Evolutionary conservation across 2,888 invertebrate species (phyloP).

Genomic region (Xestia ashworthii): DNA sequence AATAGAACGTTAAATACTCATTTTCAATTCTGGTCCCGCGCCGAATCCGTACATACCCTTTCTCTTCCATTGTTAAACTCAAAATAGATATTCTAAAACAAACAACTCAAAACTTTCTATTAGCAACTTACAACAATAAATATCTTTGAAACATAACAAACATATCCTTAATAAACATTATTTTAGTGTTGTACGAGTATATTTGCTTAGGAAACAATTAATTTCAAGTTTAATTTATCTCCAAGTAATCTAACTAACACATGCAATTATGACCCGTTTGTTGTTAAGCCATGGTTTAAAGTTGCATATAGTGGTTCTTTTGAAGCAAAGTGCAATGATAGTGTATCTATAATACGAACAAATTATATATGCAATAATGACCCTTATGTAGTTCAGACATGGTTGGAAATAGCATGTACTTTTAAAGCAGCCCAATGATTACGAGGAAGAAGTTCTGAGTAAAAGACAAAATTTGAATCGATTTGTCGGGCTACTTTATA

Average conservation of each 20-base stretch:
- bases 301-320: slow-evolving; percentile 7
- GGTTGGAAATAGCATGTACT: slow-evolving; percentile 24
- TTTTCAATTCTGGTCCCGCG: background rate
- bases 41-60: background rate
- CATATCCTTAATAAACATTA: slow-evolving; percentile 44
- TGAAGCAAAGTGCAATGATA: slow-evolving; percentile 19
- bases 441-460: slow-evolving; percentile 38
- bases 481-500: slow-evolving; percentile 54
- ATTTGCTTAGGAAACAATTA: slow-evolving; percentile 35
- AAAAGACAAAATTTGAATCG: slow-evolving; percentile 57
- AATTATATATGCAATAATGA: slow-evolving; percentile 2
- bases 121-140: slow-evolving; percentile 19
- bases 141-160: slow-evolving; percentile 22
- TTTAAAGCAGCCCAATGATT: slow-evolving; percentile 24
- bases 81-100: slow-evolving; percentile 3
- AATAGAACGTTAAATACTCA: background rate
- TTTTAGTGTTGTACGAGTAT: slow-evolving; percentile 23
- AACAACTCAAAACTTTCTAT: slow-evolving; percentile 11
- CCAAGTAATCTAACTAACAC: background rate
- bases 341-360: slow-evolving; percentile 7
- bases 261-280: slow-evolving; percentile 11
- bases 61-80: background rate
- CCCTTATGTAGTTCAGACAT: background rate
- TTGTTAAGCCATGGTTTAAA: background rate
- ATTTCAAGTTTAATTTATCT: slow-evolving; percentile 43